Evolutionary conservation across 1,140 invertebrate genomes (phyloP).

Genomic region (Harlomillsia oculata): DNA sequence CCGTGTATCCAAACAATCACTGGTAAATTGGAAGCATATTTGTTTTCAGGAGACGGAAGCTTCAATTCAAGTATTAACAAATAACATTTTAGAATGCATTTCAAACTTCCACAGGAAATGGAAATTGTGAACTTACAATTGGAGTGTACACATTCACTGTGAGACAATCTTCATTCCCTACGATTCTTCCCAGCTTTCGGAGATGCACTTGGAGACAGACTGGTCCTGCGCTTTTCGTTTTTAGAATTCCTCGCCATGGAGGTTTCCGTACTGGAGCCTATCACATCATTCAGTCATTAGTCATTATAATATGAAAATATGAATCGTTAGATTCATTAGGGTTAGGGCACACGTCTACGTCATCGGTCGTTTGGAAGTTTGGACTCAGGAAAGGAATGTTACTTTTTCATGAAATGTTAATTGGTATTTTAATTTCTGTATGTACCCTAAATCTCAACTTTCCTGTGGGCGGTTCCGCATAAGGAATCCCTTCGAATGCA

Average conservation of each 20-base stretch:
- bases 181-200: slow-evolving; percentile 1
- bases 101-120: not conserved
- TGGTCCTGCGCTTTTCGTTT: slow-evolving; percentile 12
- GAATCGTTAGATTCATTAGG: no score
- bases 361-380: no score
- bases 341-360: no score
- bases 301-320: no score
- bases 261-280: slow-evolving; percentile 14
- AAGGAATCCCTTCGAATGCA: slow-evolving; percentile 20
- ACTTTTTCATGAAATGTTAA: no score
- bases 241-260: slow-evolving; percentile 14
- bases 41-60: not conserved
- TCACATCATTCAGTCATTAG: no score
- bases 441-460: not conserved
- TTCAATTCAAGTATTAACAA: not conserved
- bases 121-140: not conserved
- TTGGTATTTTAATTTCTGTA: no score
- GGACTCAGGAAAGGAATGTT: not conserved
- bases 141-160: slow-evolving; percentile 15
- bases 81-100: not conserved
- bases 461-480: slow-evolving; percentile 13
- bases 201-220: slow-evolving; percentile 21
- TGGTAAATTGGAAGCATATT: not conserved
- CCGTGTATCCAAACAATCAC: slow-evolving; percentile 8
- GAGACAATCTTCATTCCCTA: slow-evolving; percentile 20